These are phyloP conservation scores for Mormyrus iriodes DNA, from an alignment of 2,113 vertebrate genomes.

Conservation along the genomic window DNA sequence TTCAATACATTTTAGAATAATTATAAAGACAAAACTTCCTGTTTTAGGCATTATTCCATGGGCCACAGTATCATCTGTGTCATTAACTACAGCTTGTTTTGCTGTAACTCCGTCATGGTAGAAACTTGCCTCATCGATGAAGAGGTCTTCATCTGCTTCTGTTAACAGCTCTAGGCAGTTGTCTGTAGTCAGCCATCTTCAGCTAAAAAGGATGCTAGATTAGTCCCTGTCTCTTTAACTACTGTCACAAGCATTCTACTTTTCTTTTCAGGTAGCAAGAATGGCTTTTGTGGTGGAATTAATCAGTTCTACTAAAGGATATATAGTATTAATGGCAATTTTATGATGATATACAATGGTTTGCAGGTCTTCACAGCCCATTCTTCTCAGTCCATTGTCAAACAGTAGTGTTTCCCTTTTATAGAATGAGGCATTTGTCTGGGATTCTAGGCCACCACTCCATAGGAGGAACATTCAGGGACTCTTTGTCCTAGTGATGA, in stretches of 20 bases:
- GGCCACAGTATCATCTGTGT: not conserved
- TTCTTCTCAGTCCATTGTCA: not conserved
- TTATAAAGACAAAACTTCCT: not conserved
- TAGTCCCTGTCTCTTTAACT: not conserved
- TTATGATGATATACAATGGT: not conserved
- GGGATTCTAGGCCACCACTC: not conserved
- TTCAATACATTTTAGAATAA: not conserved
- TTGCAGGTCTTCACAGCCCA: not conserved
- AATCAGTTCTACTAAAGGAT: not conserved
- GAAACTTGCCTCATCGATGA: not conserved
- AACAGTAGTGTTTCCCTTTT: not conserved
- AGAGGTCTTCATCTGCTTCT: not conserved
- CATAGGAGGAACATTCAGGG: not conserved
- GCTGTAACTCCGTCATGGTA: not conserved
- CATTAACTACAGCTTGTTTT: not conserved
- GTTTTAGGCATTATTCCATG: not conserved
- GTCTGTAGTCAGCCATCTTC: not conserved
- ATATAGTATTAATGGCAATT: not conserved
- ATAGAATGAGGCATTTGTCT: not conserved
- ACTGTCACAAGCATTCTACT: not conserved
- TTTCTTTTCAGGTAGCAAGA: not conserved
- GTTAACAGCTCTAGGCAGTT: not conserved
- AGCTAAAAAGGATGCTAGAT: not conserved
- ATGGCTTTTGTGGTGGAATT: not conserved
- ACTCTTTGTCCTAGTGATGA: not conserved